These are phyloP conservation scores for Cryptomyrus ogoouensis DNA, from an alignment of 2,113 vertebrate genomes.

Conservation along the genomic window DNA sequence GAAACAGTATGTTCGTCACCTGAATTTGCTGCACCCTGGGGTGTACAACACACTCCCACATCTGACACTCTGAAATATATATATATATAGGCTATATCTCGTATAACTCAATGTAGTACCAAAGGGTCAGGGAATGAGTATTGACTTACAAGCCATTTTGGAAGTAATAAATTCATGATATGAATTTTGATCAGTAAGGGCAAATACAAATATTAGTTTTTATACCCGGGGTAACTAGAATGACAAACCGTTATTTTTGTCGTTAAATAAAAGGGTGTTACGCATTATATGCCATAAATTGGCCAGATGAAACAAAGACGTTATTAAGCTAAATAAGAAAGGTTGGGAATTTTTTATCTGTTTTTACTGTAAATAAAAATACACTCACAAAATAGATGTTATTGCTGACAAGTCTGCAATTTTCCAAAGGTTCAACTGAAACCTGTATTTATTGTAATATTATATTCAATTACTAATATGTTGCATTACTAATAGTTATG, in stretches of 20 bases:
- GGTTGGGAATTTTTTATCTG: neutral
- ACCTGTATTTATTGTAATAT: neutral
- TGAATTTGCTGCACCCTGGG: neutral
- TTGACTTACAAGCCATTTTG: constrained; percentile 5
- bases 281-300: neutral
- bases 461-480: neutral
- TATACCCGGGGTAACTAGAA: neutral
- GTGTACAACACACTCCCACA: neutral
- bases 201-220: neutral
- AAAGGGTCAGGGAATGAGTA: neutral
- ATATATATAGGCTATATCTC: neutral
- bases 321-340: neutral
- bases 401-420: neutral
- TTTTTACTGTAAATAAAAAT: neutral
- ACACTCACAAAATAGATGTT: neutral
- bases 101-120: neutral
- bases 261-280: neutral
- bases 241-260: neutral
- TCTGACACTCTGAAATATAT: neutral
- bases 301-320: neutral
- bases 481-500: neutral
- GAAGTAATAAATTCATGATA: neutral
- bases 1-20: neutral
- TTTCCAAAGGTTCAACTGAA: neutral
- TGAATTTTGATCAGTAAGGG: neutral